Conservation (phyloP, 2,113 vertebrate genomes). For the Cottus gobio region DNA sequence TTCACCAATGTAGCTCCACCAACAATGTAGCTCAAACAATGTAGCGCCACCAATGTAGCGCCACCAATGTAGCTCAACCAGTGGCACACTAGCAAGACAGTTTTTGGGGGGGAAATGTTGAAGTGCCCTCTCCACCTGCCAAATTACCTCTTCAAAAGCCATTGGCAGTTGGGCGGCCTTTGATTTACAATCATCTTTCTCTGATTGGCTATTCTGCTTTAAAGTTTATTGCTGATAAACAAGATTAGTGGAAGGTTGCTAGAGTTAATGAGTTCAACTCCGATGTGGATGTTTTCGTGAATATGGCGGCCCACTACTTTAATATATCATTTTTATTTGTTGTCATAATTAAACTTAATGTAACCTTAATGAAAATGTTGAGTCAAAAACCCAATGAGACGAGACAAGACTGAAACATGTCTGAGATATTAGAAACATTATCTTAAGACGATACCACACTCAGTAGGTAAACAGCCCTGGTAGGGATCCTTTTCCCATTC, state of each 20-base stretch:
- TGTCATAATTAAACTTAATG: background rate
- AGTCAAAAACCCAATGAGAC: background rate
- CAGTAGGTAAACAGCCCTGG: background rate
- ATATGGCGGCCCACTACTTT: background rate
- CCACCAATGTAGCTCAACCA: background rate
- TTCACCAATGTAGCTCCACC: too few species aligned
- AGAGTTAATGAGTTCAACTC: background rate
- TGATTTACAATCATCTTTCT: too few species aligned
- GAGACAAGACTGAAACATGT: background rate
- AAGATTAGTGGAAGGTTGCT: background rate
- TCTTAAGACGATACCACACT: background rate
- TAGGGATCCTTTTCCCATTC: background rate
- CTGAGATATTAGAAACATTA: background rate
- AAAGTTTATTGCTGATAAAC: background rate
- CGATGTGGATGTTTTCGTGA: background rate
- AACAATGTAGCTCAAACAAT: too few species aligned
- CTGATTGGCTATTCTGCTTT: too few species aligned
- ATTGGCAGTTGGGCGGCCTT: too few species aligned
- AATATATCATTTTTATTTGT: background rate
- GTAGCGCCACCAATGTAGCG: too few species aligned
- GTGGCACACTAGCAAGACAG: background rate
- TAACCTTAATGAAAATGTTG: background rate
- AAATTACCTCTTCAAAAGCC: background rate
- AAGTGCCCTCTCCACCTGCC: background rate
- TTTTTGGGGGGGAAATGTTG: background rate